These are phyloP conservation scores for Andrena trimmerana DNA, from an alignment of 2,888 invertebrate genomes.

Conservation along the genomic window DNA sequence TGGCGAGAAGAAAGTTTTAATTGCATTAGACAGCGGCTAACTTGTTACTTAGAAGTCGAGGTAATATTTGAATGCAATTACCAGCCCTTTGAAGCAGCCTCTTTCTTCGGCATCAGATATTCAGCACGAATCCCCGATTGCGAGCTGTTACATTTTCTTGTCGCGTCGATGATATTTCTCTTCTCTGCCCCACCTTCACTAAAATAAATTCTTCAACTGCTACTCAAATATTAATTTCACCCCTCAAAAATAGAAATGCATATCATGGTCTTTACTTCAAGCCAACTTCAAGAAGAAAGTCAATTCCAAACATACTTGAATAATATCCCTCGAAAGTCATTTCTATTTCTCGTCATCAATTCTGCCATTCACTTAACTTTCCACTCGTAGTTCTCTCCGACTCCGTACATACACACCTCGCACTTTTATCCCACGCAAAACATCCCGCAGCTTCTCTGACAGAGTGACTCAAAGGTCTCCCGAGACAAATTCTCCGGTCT, in stretches of 20 bases:
- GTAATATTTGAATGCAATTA: slow-evolving; percentile 79
- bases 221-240: not conserved
- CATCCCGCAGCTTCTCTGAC: no score
- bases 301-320: no score
- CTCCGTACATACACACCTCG: no score
- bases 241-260: not conserved
- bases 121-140: slow-evolving; percentile 45
- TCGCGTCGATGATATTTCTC: slow-evolving; percentile 35
- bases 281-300: no score
- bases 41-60: slow-evolving; percentile 78
- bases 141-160: slow-evolving; percentile 11
- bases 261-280: no score
- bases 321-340: no score
- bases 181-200: slow-evolving; percentile 8
- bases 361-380: no score
- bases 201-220: not conserved
- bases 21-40: slow-evolving; percentile 75
- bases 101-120: slow-evolving; percentile 36
- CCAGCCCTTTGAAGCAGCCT: slow-evolving; percentile 72
- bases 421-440: no score
- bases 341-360: no score
- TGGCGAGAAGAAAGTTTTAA: slow-evolving; percentile 69
- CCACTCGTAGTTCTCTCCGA: no score
- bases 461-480: not conserved
- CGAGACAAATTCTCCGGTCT: slow-evolving; percentile 1